Evolutionary conservation across 2,797 vertebrate genomes (phyloP).

Genomic region (Florisuga fusca): DNA sequence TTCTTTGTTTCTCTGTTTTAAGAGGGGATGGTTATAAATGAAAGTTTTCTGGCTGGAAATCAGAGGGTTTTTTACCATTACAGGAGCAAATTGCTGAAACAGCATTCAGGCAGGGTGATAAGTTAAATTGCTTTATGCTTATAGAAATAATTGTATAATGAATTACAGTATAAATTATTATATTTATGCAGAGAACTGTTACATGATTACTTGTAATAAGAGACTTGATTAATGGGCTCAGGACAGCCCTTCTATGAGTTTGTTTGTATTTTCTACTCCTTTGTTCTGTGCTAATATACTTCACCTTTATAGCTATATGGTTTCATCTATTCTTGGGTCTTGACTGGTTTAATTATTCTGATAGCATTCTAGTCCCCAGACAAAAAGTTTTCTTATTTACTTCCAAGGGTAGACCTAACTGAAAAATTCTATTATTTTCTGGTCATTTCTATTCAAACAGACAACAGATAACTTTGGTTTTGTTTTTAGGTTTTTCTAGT

Average conservation of each 20-base stretch:
- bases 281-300: not conserved
- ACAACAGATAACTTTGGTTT: not conserved
- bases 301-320: not conserved
- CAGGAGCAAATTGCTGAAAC: not conserved
- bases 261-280: not conserved
- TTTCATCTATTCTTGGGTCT: not conserved
- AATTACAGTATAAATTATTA: not conserved
- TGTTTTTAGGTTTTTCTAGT: not conserved
- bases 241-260: not conserved
- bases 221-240: not conserved
- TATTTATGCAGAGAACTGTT: not conserved
- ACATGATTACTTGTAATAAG: not conserved
- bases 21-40: not conserved
- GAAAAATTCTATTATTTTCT: not conserved
- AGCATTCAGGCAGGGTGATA: not conserved
- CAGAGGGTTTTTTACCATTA: not conserved
- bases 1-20: not conserved
- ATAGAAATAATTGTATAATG: not conserved
- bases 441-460: not conserved
- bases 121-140: not conserved
- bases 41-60: not conserved
- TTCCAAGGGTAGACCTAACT: not conserved
- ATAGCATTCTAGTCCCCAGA: not conserved
- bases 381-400: not conserved
- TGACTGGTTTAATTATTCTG: not conserved